These are phyloP conservation scores for Macroglossus sobrinus DNA, from an alignment of 2,113 vertebrate genomes.

Conservation along the genomic window DNA sequence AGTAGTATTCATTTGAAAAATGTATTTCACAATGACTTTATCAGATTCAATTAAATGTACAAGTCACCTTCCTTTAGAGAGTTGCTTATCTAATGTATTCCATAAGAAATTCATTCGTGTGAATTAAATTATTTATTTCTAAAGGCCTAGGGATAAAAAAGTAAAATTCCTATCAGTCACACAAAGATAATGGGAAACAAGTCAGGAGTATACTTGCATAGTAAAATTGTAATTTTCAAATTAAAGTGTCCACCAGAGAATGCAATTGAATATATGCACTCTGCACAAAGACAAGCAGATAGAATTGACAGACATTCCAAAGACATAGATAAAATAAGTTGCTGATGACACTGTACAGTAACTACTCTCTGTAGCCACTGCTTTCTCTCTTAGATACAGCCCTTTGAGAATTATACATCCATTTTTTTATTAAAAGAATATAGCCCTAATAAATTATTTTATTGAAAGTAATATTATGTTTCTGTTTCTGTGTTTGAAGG, in stretches of 20 bases:
- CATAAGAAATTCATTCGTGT: background rate
- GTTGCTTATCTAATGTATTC: background rate
- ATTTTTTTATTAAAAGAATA: background rate
- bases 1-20: background rate
- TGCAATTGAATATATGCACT: no score
- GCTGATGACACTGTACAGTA: background rate
- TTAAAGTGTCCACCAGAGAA: background rate
- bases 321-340: background rate
- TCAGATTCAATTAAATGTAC: constrained; percentile 3
- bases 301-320: background rate
- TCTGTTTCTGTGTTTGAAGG: background rate
- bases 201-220: background rate
- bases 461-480: background rate
- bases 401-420: background rate
- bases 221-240: background rate
- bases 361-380: background rate
- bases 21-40: background rate
- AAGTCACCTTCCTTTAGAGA: background rate
- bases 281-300: background rate
- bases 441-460: background rate
- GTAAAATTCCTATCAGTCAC: background rate
- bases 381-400: background rate
- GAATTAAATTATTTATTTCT: constrained; percentile 32
- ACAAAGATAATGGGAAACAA: background rate
- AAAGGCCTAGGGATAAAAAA: background rate